These are phyloP conservation scores for Lepidostoma basale DNA, from an alignment of 1,140 invertebrate genomes.

Conservation along the genomic window DNA sequence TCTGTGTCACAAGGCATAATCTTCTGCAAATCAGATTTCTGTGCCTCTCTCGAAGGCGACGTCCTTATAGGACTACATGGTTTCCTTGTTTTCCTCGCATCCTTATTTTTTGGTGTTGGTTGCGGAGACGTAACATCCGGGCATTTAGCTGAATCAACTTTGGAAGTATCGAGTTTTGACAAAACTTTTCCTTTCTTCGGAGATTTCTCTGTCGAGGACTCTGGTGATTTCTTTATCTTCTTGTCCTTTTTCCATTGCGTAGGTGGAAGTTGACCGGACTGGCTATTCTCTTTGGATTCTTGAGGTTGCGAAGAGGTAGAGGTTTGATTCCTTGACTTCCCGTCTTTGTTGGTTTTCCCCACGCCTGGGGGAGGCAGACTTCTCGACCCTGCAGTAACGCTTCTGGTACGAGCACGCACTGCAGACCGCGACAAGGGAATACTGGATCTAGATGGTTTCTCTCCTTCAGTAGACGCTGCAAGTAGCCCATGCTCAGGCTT, in stretches of 20 bases:
- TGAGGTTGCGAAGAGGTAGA: constrained; percentile 46
- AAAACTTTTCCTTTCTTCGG: constrained; percentile 27
- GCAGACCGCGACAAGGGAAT: constrained; percentile 54
- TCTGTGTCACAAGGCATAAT: neutral
- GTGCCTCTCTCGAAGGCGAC: neutral
- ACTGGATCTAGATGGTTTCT: constrained; percentile 69
- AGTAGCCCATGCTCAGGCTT: constrained; percentile 75
- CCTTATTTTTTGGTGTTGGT: neutral
- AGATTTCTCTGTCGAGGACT: neutral
- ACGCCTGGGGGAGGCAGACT: constrained; percentile 64
- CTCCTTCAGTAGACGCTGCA: constrained; percentile 74
- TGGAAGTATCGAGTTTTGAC: neutral
- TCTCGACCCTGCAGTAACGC: constrained; percentile 66
- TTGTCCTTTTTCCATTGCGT: constrained; percentile 74
- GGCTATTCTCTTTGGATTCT: constrained; percentile 62
- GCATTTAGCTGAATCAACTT: neutral
- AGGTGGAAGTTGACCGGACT: constrained; percentile 66
- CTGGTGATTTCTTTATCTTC: constrained; percentile 57
- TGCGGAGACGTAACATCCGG: neutral
- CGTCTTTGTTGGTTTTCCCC: constrained; percentile 65
- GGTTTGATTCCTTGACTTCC: neutral
- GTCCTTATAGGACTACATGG: neutral
- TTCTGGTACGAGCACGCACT: constrained; percentile 68
- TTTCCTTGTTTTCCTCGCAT: constrained; percentile 9
- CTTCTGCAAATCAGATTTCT: neutral